phyloP scores from a whole-genome alignment of 2,888 invertebrate species.

The Notodonta ziczac region DNA sequence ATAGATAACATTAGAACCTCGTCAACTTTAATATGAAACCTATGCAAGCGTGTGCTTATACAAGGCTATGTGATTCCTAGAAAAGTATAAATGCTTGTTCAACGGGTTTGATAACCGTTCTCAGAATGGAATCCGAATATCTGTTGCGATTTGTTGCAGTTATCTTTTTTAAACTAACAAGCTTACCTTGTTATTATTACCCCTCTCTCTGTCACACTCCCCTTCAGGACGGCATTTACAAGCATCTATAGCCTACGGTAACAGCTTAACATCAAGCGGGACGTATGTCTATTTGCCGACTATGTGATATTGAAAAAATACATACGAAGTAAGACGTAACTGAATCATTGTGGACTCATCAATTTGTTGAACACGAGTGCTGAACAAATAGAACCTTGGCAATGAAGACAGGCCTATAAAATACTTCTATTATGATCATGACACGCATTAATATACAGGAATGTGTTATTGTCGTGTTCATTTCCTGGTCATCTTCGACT shows the following conservation, averaged over 20 bases:
- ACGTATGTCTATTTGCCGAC: no score
- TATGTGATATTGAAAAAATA: background rate
- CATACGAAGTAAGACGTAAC: conserved; percentile 5
- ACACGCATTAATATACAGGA: conserved; percentile 65
- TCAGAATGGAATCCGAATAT: conserved; percentile 25
- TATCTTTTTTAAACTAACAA: background rate
- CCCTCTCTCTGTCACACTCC: no score
- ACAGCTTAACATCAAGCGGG: no score
- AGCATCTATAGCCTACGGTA: no score
- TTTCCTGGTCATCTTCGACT: conserved; percentile 69
- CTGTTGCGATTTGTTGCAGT: background rate
- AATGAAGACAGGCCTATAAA: conserved; percentile 60
- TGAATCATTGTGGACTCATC: conserved; percentile 36
- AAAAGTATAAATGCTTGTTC: conserved; percentile 26
- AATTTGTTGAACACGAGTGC: conserved; percentile 44
- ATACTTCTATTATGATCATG: conserved; percentile 65
- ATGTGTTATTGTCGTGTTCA: conserved; percentile 58
- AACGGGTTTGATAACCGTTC: conserved; percentile 32
- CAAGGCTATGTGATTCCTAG: conserved; percentile 20
- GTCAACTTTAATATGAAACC: background rate
- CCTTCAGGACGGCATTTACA: no score
- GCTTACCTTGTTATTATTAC: no score
- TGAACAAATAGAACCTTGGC: conserved; percentile 53
- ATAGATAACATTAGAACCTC: background rate
- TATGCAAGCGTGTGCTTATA: conserved; percentile 8